Percentiles rank a stretch among this genome's conserved stretches.
phyloP scores from a whole-genome alignment of 1,140 invertebrate genomes.

The Laupala kohalensis region DNA sequence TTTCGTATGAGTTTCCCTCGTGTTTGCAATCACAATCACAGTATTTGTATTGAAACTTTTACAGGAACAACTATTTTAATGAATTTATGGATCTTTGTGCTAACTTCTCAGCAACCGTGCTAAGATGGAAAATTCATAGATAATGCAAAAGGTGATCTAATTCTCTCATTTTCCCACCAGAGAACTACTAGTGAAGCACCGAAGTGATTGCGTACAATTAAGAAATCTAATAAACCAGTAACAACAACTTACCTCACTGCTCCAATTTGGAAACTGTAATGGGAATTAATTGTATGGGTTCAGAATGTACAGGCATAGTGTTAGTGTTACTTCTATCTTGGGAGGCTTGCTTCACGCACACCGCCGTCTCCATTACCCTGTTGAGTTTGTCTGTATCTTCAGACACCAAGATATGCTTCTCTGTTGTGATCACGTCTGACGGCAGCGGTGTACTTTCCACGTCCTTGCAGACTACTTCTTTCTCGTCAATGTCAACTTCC shows the following conservation, averaged over 20 bases:
- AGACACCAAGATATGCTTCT: neutral
- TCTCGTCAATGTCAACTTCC: neutral
- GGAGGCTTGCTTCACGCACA: neutral
- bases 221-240: neutral
- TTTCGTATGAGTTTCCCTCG: too few relatives aligned
- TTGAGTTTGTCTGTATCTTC: neutral
- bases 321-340: neutral
- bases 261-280: neutral
- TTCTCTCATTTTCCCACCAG: too few relatives aligned
- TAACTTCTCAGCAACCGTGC: too few relatives aligned
- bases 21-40: too few relatives aligned
- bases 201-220: neutral
- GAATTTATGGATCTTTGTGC: too few relatives aligned
- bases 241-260: neutral
- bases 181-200: too few relatives aligned
- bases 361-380: neutral
- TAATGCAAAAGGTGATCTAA: too few relatives aligned
- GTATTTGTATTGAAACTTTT: too few relatives aligned
- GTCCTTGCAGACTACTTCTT: neutral
- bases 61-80: too few relatives aligned
- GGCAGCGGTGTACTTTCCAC: neutral
- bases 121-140: too few relatives aligned
- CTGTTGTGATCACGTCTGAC: neutral
- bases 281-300: neutral
- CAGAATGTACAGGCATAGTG: neutral